phyloP scores from a whole-genome alignment of 2,888 invertebrate genomes.

The Machimus atricapillus region DNA sequence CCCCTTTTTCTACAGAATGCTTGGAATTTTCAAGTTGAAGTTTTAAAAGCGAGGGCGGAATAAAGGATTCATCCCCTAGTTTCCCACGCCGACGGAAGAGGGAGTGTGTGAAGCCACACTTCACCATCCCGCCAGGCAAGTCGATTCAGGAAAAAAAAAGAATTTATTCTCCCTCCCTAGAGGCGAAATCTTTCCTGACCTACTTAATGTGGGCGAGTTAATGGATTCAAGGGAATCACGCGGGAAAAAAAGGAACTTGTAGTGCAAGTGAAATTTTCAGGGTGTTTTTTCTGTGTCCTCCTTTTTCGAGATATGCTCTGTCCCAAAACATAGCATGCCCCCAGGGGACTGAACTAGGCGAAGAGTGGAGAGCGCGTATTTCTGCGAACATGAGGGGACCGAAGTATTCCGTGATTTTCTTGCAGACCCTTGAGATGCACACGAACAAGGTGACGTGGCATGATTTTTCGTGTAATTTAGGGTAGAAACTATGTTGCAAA shows the following conservation, averaged over 20 bases:
- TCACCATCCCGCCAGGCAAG: background rate
- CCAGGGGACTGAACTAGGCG: background rate
- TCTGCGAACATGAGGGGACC: background rate
- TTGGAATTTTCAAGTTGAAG: constrained; percentile 4
- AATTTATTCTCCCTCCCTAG: background rate
- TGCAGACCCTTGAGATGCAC: background rate
- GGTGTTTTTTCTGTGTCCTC: background rate
- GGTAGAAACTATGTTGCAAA: background rate
- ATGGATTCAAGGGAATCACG: constrained; percentile 23
- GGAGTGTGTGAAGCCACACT: background rate
- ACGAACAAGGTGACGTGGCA: background rate
- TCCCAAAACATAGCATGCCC: background rate
- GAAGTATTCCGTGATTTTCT: background rate
- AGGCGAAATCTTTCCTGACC: constrained; percentile 30
- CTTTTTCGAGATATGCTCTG: background rate
- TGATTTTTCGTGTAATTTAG: background rate
- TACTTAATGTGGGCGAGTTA: constrained; percentile 19
- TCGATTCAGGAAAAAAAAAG: background rate
- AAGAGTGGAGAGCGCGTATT: background rate
- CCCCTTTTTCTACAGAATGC: background rate
- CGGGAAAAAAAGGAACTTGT: background rate
- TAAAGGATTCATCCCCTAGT: background rate
- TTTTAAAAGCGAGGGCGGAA: background rate
- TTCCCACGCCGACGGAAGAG: background rate
- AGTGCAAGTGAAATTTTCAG: constrained; percentile 12